phyloP scores from a whole-genome alignment of 2,113 vertebrate genomes.

The Oxyruncus cristatus region DNA sequence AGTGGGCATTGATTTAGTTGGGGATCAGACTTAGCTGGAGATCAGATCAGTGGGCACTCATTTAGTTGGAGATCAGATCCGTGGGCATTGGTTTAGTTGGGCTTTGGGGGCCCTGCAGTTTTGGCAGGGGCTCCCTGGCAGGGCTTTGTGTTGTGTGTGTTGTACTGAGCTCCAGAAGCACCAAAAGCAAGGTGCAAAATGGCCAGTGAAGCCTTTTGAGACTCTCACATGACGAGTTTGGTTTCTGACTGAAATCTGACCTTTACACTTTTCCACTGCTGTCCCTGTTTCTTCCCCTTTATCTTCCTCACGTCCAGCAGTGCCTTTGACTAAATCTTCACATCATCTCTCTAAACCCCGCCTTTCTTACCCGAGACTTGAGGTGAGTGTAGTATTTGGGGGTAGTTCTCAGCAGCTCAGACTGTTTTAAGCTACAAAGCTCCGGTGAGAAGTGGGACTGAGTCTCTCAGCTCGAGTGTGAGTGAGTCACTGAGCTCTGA shows the following conservation, averaged over 20 bases:
- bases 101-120: background rate
- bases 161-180: background rate
- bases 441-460: background rate
- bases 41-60: background rate
- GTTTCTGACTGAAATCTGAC: background rate
- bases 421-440: slow-evolving; percentile 16
- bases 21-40: background rate
- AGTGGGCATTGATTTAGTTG: background rate
- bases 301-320: background rate
- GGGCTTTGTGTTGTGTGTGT: too few species aligned
- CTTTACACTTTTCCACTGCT: background rate
- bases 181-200: background rate
- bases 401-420: background rate
- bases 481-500: background rate
- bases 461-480: background rate
- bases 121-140: background rate
- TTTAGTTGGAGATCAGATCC: background rate
- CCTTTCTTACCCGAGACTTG: background rate
- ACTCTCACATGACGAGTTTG: background rate
- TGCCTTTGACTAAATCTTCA: background rate
- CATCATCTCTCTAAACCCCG: background rate
- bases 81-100: too few species aligned
- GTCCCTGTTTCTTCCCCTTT: background rate
- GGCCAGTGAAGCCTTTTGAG: background rate
- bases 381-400: background rate